Evolutionary conservation across 2,113 vertebrate species (phyloP).

Genomic region (Callaeas wilsoni): DNA sequence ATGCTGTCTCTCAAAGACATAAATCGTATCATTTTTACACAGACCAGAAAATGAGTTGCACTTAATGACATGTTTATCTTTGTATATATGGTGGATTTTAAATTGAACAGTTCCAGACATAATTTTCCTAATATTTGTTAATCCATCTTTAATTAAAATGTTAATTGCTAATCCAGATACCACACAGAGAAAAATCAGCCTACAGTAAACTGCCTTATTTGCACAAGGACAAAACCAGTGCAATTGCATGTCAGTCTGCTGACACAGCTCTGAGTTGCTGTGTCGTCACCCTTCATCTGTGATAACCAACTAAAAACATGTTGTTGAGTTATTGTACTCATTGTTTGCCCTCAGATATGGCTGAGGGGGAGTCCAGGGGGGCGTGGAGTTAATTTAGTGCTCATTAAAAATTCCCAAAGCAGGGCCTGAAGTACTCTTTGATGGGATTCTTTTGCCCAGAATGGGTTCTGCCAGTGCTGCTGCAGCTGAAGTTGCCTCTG

Average conservation of each 20-base stretch:
- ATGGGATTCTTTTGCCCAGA: neutral
- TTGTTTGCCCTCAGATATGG: neutral
- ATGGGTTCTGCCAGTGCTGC: neutral
- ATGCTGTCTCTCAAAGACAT: slow-evolving; percentile 19
- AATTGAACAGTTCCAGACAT: slow-evolving; percentile 16
- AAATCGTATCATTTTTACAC: neutral
- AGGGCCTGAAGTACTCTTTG: neutral
- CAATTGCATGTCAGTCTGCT: neutral
- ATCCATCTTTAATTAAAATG: slow-evolving; percentile 62
- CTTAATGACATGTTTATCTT: slow-evolving; percentile 19
- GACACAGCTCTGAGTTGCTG: neutral
- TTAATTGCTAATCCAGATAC: slow-evolving; percentile 51
- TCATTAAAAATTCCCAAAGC: neutral
- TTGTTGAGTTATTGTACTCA: neutral
- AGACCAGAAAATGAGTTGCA: slow-evolving; percentile 31
- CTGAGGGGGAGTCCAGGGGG: rapidly evolving
- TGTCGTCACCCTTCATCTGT: neutral
- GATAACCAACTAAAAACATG: neutral
- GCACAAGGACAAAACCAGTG: neutral
- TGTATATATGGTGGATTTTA: slow-evolving; percentile 31
- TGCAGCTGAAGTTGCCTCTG: neutral
- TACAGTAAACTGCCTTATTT: slow-evolving; percentile 12
- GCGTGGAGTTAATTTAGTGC: rapidly evolving
- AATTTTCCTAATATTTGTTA: slow-evolving; percentile 58
- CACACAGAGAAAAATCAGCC: neutral